Base-by-base conservation (phyloP, 2,797 vertebrate genomes). In the Clarias laeviceps region DNA sequence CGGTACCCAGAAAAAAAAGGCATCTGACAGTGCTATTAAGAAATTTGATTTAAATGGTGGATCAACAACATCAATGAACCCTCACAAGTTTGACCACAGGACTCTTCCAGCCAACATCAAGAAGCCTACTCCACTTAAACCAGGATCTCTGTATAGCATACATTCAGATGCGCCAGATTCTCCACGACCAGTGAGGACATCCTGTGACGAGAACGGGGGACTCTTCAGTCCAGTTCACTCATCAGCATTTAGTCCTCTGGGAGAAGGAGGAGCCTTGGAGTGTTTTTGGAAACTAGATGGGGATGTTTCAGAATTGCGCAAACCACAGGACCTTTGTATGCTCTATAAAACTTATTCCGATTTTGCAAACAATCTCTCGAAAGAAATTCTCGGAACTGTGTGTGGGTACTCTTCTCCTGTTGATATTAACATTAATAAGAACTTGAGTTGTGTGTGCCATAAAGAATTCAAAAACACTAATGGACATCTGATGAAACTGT, bases 121-220 rank as follows among this genome's bases (percentile, higher is more conserved):
- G 92, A 99, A 99, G 88, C 98, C 98, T 84, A 99, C 97, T 66
- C 98, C 98, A 85, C 96, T 97, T 78, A 99, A 99, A 90, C 97
- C 97, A 29, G 97, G 97, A 76, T 99, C 97, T 79, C 97, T 97
- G 0, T 98, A 96, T 78, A 93, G 96, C 40, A 93, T 94, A 61
- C 89, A 94, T 29, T 93, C 95, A 2, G 97, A 98, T 70, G 90
- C 96, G 74, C 96, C 97, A 0, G 97, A 98, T 91, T 97, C 97
- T 20, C 96, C 97, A 76, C 95, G 96, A 20, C 97, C 93, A 0
- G 92, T 95, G 66, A 96, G 95, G 91, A 94, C 95, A 0, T 93
- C 96, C 0, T 94, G 94, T 70, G 98, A 99, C 9, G 98, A 99
- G 80, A 96, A 87, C 0, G 94, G 94, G 4, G 95, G 94, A 40